Evolutionary conservation across 2,113 vertebrate genomes (phyloP), one percentile per base, ranked within the genome.

Genomic region (Leptobrachium ailaonicum): DNA sequence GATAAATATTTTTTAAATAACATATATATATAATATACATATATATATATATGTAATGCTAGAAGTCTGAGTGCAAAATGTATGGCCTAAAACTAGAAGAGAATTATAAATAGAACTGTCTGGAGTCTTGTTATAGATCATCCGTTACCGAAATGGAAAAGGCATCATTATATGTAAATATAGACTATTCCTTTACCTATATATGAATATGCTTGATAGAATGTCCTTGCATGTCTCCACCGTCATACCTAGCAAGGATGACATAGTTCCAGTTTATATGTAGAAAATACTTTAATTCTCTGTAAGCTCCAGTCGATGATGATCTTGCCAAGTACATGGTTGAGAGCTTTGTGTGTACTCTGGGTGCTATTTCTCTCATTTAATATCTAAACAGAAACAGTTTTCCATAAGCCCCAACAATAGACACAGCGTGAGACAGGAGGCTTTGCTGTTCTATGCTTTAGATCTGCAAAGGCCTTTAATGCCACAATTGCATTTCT

Each of bases 291-390:
- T 4, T 76, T 1, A 11, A 62, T 2, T 66, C 13, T 74, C 2
- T 6, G 66, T 41, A 73, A 79, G 70, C 62, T 66, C 58, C 41
- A 79, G 70, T 32, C 32, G 43, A 64, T 73, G 62, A 43, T 56
- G 13, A 13, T 66, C 47, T 53, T 71, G 77, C 60, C 77, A 79
- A 73, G 41, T 40, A 79, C 45, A 73, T 80, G 78, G 50, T 45
- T 73, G 62, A 58, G 71, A 74, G 78, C 58, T 80, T 80, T 73
- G 68, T 73, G 41, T 80, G 71, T 80, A 66, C 53, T 66, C 12
- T 44, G 71, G 40, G 71, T 43, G 42, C 54, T 58, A 56, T 73
- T 73, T 71, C 67, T 80, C 13, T 60, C 47, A 13, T 60, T 60
- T 12, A 14, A 73, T 56, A 80, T 72, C 62, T 63, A 68, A 80